phyloP scores from a whole-genome alignment of 1,140 invertebrate species.

The Oscheius sp. region DNA sequence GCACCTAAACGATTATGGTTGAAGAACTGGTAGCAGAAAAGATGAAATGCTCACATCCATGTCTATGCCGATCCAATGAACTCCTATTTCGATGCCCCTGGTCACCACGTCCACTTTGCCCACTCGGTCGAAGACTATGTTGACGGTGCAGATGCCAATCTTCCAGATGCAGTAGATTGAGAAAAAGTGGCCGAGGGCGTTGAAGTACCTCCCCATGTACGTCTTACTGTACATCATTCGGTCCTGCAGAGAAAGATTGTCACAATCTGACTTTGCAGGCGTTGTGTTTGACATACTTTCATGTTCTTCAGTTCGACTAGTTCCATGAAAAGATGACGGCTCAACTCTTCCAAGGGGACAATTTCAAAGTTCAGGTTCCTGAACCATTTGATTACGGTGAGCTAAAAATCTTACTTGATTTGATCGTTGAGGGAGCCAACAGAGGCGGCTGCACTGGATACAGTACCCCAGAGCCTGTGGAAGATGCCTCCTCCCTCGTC shows the following conservation, averaged over 20 bases:
- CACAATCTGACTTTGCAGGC: too few relatives aligned
- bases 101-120: constrained; percentile 98
- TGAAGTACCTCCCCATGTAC: constrained; percentile 97
- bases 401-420: constrained; percentile 62
- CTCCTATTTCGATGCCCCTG: constrained; percentile 88
- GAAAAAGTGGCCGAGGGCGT: constrained; percentile 97
- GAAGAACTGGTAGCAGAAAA: neutral
- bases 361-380: constrained; percentile 82
- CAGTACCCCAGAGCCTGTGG: constrained; percentile 49
- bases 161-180: constrained; percentile 98
- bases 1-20: constrained; percentile 60
- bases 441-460: constrained; percentile 28
- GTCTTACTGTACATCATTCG: constrained; percentile 79
- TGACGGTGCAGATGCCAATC: constrained; percentile 86
- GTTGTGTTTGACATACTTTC: constrained; percentile 66
- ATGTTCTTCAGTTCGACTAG: constrained; percentile 88
- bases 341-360: constrained; percentile 81
- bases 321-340: constrained; percentile 89
- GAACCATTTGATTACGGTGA: too few relatives aligned
- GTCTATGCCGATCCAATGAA: constrained; percentile 91
- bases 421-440: constrained; percentile 41
- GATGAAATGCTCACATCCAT: constrained; percentile 77
- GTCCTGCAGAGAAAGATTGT: constrained; percentile 64
- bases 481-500: constrained; percentile 43
- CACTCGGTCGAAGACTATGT: constrained; percentile 88